phyloP scores from a whole-genome alignment of 2,113 vertebrate species.

The Pterocles gutturalis region DNA sequence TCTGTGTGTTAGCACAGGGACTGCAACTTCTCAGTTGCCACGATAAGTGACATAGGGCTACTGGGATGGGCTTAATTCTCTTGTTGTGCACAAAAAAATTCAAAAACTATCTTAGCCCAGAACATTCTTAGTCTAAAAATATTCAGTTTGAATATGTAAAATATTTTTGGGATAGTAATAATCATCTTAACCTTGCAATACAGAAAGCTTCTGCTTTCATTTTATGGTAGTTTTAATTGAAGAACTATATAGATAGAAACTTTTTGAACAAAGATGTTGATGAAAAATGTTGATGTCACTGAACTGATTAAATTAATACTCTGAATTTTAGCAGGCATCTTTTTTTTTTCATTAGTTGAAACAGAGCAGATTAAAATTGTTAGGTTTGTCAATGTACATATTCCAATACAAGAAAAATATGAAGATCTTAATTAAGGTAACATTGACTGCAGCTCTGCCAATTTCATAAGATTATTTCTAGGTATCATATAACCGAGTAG shows the following conservation, averaged over 20 bases:
- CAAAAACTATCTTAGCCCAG: background rate
- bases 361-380: background rate
- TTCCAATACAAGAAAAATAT: background rate
- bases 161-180: background rate
- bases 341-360: background rate
- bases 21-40: background rate
- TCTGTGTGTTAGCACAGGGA: background rate
- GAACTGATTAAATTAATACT: background rate
- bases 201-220: background rate
- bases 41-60: background rate
- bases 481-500: background rate
- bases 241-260: background rate
- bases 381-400: background rate
- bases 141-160: background rate
- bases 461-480: background rate
- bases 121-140: background rate
- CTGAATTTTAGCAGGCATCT: background rate
- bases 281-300: background rate
- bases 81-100: background rate
- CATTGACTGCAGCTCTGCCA: background rate
- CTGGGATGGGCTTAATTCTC: background rate
- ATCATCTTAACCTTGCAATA: background rate
- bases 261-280: background rate
- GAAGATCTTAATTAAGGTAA: background rate
- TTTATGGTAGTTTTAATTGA: background rate